Evolutionary conservation across 2,797 vertebrate species (phyloP).

Genomic region (Rhyacichthys aspro): DNA sequence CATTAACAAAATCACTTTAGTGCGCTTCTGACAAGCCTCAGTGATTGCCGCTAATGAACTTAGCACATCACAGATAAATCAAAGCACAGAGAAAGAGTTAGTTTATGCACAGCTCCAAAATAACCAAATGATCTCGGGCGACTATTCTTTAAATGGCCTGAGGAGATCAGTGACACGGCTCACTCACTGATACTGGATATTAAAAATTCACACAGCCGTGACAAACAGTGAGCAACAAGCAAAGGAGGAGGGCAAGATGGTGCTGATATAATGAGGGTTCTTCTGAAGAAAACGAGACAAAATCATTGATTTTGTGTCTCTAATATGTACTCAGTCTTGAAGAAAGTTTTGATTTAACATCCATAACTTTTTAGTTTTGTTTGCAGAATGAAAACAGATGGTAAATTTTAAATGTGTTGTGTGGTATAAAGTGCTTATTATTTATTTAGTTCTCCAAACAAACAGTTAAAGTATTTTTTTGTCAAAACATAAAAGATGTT

Average conservation of each 20-base stretch:
- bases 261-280: too few relatives aligned
- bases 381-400: too few relatives aligned
- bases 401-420: too few relatives aligned
- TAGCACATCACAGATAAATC: slow-evolving; percentile 80
- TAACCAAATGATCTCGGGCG: slow-evolving; percentile 43
- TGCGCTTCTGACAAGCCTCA: slow-evolving; percentile 77
- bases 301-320: too few relatives aligned
- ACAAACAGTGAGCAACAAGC: slow-evolving; percentile 1
- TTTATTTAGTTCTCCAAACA: too few relatives aligned
- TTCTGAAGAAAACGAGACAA: too few relatives aligned
- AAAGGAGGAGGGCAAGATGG: neutral
- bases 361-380: too few relatives aligned
- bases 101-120: slow-evolving; percentile 53
- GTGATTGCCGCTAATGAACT: slow-evolving; percentile 81
- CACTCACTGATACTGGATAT: slow-evolving; percentile 20
- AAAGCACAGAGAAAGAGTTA: slow-evolving; percentile 60
- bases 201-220: slow-evolving; percentile 18
- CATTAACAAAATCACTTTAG: slow-evolving; percentile 80
- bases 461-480: too few relatives aligned
- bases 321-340: too few relatives aligned
- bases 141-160: slow-evolving; percentile 33
- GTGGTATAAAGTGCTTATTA: too few relatives aligned
- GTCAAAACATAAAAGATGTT: too few relatives aligned
- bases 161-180: slow-evolving; percentile 14
- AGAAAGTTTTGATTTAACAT: too few relatives aligned